Evolutionary conservation across 2,797 vertebrate species (phyloP).

Genomic region (Rhinogobio ventralis): DNA sequence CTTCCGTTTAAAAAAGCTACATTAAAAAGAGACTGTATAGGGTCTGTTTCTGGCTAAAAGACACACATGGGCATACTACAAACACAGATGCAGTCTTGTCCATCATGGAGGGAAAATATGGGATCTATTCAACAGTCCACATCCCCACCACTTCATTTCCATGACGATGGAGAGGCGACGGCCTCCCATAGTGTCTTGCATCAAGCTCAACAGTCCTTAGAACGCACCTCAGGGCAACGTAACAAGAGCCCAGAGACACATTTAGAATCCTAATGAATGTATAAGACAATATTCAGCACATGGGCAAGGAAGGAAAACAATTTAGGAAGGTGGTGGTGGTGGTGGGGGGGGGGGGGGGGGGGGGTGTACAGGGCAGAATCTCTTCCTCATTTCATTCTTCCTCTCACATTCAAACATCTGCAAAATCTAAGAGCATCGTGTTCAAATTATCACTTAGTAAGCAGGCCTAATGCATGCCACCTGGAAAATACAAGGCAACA

Average conservation of each 20-base stretch:
- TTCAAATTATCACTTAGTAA: conserved; percentile 17
- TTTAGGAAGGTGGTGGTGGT: too few species aligned
- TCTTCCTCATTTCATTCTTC: conserved; percentile 51
- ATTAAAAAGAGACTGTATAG: neutral
- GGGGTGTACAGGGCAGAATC: conserved; percentile 33
- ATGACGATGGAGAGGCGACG: neutral
- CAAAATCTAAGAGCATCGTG: conserved; percentile 24
- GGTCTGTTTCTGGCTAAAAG: neutral
- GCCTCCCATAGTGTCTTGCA: neutral
- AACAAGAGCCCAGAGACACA: neutral
- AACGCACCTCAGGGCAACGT: conserved; percentile 2
- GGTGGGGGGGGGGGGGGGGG: too few species aligned
- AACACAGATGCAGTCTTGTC: neutral
- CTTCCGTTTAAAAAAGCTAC: neutral
- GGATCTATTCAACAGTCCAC: neutral
- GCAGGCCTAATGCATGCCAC: conserved; percentile 24
- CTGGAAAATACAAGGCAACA: conserved; percentile 19
- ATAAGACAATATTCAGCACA: neutral
- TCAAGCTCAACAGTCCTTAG: neutral
- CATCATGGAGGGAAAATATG: neutral
- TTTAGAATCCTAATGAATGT: conserved; percentile 12
- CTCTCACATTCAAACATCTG: conserved; percentile 62
- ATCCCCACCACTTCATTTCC: conserved; percentile 12
- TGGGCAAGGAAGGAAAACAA: neutral
- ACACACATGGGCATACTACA: neutral